Base-by-base conservation (phyloP, 2,888 invertebrate genomes). In the Tetragonula carbonaria region DNA sequence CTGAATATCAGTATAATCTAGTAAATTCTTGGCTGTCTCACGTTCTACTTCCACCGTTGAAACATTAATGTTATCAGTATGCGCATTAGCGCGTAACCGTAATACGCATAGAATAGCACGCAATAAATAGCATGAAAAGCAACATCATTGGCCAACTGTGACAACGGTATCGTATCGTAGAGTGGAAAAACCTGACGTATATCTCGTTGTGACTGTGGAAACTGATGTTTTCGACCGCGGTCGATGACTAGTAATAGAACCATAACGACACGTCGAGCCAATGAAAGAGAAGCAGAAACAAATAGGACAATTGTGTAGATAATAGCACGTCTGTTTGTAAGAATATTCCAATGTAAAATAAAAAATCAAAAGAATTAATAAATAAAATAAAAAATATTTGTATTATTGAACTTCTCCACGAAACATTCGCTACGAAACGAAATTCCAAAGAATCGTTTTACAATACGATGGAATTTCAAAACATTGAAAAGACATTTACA, bases 191-290 rank as follows among this genome's bases (percentile, higher is more conserved):
- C 78, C 72, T 63, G 74, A 82, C 70, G 21, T 53, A 57, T 84
- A 85, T 80, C 78, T 83, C 50, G 14, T 80, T 73, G 77, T 74
- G 66, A 85, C 62, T 72, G 74, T 80, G 51, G 75, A 81, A 85
- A 78, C 78, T 71, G 55, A 28, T 76, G 33, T 57, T 78, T 80
- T 62, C 78, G 63, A 45, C 74, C 76, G 21, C 66, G 66, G 51
- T 45, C 70, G 50, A 75, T 73, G 68, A 33, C 70, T 74, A 74
- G 77, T 67, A 76, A 86, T 62, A 74, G 62, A 55, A 33, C 23
- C 6, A 6, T 59, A 78, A 80, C 76, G 78, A 75, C 18, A 11
- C 51, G 38, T 33, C 28, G 33, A 16, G 38, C 23, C 6, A 38
- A 21, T 0, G 33, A 13, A 13, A 71, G 50, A 38, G n/a, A 71